phyloP scores from a whole-genome alignment of 2,113 vertebrate species.

The Daubentonia madagascariensis region DNA sequence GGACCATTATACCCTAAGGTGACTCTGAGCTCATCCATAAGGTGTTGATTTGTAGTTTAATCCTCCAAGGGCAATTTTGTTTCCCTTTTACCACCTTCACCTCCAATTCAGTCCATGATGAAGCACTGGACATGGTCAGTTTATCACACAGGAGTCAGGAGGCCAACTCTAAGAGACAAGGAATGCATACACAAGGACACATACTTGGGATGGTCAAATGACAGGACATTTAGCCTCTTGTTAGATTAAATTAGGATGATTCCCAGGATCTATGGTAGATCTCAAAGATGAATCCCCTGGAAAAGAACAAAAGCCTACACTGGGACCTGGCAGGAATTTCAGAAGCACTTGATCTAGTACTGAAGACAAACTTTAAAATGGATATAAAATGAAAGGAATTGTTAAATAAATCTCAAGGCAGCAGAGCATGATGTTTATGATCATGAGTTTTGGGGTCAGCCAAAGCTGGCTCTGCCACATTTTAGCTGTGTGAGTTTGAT shows the following conservation, averaged over 20 bases:
- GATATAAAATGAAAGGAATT: not conserved
- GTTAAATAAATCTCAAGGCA: not conserved
- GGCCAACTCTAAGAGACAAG: not conserved
- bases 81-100: not conserved
- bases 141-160: not conserved
- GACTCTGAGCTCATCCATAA: not conserved
- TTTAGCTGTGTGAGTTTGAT: not conserved
- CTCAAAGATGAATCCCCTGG: not conserved
- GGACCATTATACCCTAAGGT: not conserved
- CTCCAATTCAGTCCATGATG: not conserved
- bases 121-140: not conserved
- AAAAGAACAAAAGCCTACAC: not conserved
- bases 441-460: not conserved
- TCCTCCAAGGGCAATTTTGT: not conserved
- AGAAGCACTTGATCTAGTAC: not conserved
- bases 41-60: conserved; percentile 16
- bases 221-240: not conserved
- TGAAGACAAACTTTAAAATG: not conserved
- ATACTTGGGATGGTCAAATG: not conserved
- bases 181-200: not conserved
- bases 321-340: not conserved
- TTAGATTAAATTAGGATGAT: not conserved
- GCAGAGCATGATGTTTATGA: not conserved
- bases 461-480: not conserved
- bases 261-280: not conserved